These are phyloP conservation scores for Amblyopsis hoosieri DNA, from an alignment of 2,797 vertebrate genomes.

Conservation along the genomic window DNA sequence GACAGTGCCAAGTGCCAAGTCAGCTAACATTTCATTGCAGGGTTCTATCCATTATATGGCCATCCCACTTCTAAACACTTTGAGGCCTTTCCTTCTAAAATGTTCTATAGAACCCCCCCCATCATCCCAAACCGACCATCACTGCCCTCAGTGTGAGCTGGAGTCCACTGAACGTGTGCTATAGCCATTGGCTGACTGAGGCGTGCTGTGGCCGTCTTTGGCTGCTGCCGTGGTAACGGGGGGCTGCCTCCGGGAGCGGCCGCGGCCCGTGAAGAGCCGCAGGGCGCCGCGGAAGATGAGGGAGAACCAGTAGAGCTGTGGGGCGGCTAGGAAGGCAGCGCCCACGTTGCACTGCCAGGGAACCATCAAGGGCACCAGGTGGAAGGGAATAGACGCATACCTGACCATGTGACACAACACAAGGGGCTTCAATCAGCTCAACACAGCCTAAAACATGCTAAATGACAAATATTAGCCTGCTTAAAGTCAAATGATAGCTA, in stretches of 20 bases:
- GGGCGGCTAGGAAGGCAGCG: constrained; percentile 85
- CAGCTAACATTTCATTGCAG: constrained; percentile 65
- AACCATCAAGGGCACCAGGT: constrained; percentile 73
- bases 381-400: constrained; percentile 76
- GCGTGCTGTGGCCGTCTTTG: constrained; percentile 56
- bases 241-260: constrained; percentile 63
- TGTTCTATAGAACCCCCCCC: constrained; percentile 32
- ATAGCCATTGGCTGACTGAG: constrained; percentile 79
- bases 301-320: constrained; percentile 92
- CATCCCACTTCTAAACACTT: constrained; percentile 58
- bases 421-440: not conserved
- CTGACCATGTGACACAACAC: constrained; percentile 47
- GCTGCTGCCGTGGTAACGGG: constrained; percentile 21
- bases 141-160: constrained; percentile 71
- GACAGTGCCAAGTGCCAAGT: constrained; percentile 63
- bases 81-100: constrained; percentile 52
- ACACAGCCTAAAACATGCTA: not conserved
- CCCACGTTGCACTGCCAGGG: constrained; percentile 83
- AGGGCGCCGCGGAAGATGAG: constrained; percentile 89
- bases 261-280: constrained; percentile 75
- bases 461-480: too few relatives aligned
- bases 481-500: too few relatives aligned
- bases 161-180: constrained; percentile 64
- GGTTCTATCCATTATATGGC: constrained; percentile 34
- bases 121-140: not conserved